Conservation (phyloP, 35 echinoderm and acorn worm genomes). For the Apostichopus parvimensis region DNA sequence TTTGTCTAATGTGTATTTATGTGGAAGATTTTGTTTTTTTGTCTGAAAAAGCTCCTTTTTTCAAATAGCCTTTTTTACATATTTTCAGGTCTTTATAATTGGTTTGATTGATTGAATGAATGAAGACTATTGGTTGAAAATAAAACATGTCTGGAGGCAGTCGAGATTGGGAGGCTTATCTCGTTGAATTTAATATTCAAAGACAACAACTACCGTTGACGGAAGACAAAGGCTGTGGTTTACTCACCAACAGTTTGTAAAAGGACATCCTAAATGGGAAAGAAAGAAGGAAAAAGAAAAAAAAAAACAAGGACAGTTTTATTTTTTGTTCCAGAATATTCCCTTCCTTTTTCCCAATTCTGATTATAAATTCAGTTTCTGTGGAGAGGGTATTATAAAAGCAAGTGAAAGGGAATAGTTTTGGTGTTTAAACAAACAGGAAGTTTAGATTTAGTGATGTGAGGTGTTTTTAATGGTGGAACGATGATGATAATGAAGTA, state of each 20-base stretch:
- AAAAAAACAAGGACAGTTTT: neutral
- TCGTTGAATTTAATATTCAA: constrained; percentile 17
- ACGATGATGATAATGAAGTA: neutral
- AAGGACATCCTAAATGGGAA: constrained; percentile 1
- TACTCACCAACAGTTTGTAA: neutral
- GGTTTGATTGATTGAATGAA: constrained; percentile 30
- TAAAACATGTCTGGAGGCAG: constrained; percentile 45
- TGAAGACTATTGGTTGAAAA: constrained; percentile 34
- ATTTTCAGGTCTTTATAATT: constrained; percentile 39
- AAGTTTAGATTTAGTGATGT: neutral
- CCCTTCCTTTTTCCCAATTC: neutral
- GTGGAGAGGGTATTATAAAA: neutral
- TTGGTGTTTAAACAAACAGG: neutral
- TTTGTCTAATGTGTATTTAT: constrained; percentile 43
- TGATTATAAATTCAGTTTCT: neutral
- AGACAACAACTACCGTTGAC: neutral
- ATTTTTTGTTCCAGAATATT: constrained; percentile 2
- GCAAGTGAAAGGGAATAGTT: neutral
- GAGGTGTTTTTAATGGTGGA: neutral
- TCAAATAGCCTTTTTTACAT: constrained; percentile 19
- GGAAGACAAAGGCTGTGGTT: constrained; percentile 4
- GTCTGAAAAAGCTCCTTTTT: constrained; percentile 7
- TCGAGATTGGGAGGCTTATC: constrained; percentile 32
- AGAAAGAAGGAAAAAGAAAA: neutral
- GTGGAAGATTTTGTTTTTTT: constrained; percentile 17